phyloP scores from a whole-genome alignment of 2,797 vertebrate genomes.

The Alectoris magna region DNA sequence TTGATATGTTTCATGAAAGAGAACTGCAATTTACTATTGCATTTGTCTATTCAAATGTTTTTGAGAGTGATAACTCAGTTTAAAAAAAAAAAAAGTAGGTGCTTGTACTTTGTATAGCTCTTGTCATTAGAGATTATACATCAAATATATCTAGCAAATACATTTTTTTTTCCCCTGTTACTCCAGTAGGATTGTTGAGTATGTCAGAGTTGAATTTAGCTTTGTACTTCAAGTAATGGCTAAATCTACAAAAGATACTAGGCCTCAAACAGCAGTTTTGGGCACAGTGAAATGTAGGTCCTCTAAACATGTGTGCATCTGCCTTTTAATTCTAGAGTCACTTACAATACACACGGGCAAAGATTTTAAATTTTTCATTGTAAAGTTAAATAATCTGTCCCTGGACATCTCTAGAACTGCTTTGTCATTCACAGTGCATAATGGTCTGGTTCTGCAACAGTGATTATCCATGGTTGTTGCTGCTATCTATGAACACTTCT shows the following conservation, averaged over 20 bases:
- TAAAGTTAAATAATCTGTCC: background rate
- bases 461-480: background rate
- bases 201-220: background rate
- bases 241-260: background rate
- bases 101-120: conserved; percentile 18
- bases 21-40: conserved; percentile 27
- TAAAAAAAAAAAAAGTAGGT: conserved; percentile 32
- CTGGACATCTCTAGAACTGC: background rate
- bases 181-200: background rate
- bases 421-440: background rate
- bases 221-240: background rate
- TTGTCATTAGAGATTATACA: conserved; percentile 36
- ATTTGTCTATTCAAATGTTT: conserved; percentile 43
- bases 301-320: background rate
- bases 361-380: background rate
- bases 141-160: conserved; percentile 3
- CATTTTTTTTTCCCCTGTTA: conserved; percentile 22
- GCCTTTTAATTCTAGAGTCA: background rate
- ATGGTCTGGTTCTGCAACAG: background rate
- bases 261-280: background rate
- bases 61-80: conserved; percentile 25
- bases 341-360: background rate
- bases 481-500: background rate
- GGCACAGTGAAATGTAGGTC: background rate
- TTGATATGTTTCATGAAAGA: conserved; percentile 33